Evolutionary conservation across 2,888 invertebrate genomes (phyloP).

Genomic region (Acanthacorydalis orientalis): DNA sequence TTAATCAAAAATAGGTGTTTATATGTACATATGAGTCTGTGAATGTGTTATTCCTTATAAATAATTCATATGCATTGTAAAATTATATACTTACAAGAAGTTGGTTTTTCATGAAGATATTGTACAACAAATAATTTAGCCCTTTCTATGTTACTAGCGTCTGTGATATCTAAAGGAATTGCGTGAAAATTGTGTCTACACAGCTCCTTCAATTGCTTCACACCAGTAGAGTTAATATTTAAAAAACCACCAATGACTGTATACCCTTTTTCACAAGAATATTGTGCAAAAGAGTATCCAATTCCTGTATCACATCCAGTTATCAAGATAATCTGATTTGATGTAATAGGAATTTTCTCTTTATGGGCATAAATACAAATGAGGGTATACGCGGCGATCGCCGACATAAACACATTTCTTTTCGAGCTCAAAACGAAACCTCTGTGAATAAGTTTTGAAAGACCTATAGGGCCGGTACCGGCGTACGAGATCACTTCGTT

Average conservation of each 20-base stretch:
- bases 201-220: slow-evolving; percentile 28
- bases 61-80: not conserved
- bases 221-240: slow-evolving; percentile 39
- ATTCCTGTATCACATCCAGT: slow-evolving; percentile 80
- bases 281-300: slow-evolving; percentile 53
- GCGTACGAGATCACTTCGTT: slow-evolving; percentile 23
- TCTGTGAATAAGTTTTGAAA: slow-evolving; percentile 18
- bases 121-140: slow-evolving; percentile 30
- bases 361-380: not conserved
- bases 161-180: slow-evolving; percentile 50
- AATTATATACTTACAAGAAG: slow-evolving; percentile 28
- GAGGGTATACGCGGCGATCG: not conserved
- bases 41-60: not conserved
- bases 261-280: slow-evolving; percentile 43
- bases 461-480: slow-evolving; percentile 21
- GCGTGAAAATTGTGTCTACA: slow-evolving; percentile 24
- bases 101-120: slow-evolving; percentile 30
- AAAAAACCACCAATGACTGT: slow-evolving; percentile 66
- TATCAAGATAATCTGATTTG: slow-evolving; percentile 39
- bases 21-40: too few species aligned
- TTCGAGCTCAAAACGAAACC: slow-evolving; percentile 16
- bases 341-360: not conserved
- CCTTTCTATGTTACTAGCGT: slow-evolving; percentile 33
- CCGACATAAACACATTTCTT: slow-evolving; percentile 9
- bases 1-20: too few species aligned